Percentiles rank a stretch among this genome's conserved stretches.
Evolutionary conservation across 1,140 invertebrate genomes (phyloP).

Genomic region (Schlechtendalia chinensis): DNA sequence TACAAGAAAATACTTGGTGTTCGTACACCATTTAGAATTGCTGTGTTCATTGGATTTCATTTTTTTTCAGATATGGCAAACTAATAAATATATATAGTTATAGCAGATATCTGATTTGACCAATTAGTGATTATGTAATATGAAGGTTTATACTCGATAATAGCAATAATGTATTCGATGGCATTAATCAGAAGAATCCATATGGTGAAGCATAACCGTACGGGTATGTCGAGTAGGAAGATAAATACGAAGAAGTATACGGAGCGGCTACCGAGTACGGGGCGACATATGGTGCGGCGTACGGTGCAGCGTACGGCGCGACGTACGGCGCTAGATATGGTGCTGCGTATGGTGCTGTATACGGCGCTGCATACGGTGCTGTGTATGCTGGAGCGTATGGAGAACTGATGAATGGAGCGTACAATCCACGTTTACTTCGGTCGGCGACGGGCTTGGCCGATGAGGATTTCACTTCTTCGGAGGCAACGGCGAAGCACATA

Average conservation of each 20-base stretch:
- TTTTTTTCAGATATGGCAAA: not conserved
- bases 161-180: not conserved
- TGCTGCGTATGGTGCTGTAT: not conserved
- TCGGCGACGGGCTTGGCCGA: not conserved
- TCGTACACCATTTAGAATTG: not conserved
- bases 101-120: too few species aligned
- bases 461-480: conserved; percentile 6
- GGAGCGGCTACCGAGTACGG: conserved; percentile 34
- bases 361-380: conserved; percentile 12
- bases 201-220: conserved; percentile 31
- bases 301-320: not conserved
- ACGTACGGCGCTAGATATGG: not conserved
- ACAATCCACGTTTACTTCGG: conserved; percentile 30
- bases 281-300: conserved; percentile 7
- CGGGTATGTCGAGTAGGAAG: conserved; percentile 6
- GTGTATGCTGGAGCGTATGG: conserved; percentile 14
- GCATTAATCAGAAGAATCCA: not conserved
- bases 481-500: conserved; percentile 28
- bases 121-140: too few species aligned
- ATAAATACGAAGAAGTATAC: not conserved
- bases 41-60: not conserved
- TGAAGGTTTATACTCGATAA: not conserved
- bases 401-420: conserved; percentile 16
- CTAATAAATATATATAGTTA: not conserved
- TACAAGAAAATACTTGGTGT: not conserved